These are phyloP conservation scores for Ernsta delagoae DNA, from an alignment of 2,888 invertebrate species.

Conservation along the genomic window DNA sequence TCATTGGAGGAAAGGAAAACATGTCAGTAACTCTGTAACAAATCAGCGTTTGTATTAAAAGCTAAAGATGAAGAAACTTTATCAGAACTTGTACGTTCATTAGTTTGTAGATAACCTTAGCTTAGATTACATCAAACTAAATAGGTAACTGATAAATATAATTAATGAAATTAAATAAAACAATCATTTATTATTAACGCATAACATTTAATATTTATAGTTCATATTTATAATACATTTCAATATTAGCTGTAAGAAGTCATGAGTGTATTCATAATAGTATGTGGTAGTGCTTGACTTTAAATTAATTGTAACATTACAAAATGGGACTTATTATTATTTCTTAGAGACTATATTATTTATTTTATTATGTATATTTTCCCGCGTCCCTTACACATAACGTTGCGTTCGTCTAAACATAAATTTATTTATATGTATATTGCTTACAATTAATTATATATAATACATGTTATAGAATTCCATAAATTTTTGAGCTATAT, in stretches of 20 bases:
- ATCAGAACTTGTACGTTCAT: no score
- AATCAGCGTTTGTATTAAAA: no score
- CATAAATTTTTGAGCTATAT: slow-evolving; percentile 80
- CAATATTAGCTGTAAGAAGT: slow-evolving; percentile 84
- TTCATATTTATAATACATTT: slow-evolving; percentile 85
- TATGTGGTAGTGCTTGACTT: slow-evolving; percentile 81
- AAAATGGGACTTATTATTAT: slow-evolving; percentile 76
- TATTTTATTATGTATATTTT: slow-evolving; percentile 63
- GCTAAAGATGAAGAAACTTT: no score
- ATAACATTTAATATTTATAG: slow-evolving; percentile 88
- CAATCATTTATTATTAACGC: slow-evolving; percentile 86
- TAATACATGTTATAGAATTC: slow-evolving; percentile 67
- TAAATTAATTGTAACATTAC: slow-evolving; percentile 79
- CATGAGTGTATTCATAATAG: slow-evolving; percentile 82
- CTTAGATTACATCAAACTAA: no score
- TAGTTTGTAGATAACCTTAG: no score
- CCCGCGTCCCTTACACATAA: slow-evolving; percentile 56
- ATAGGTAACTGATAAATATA: not conserved
- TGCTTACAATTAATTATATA: slow-evolving; percentile 54
- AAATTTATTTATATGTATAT: slow-evolving; percentile 21
- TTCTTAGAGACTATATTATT: slow-evolving; percentile 49
- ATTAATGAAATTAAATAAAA: slow-evolving; percentile 57
- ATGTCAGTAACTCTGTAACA: no score
- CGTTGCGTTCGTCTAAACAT: slow-evolving; percentile 33
- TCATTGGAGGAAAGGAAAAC: no score